A percentile compares a stretch with the other conserved stretches of the same genome.
Conservation (phyloP, 2,797 vertebrate genomes). For the Pantherophis vulpinus region DNA sequence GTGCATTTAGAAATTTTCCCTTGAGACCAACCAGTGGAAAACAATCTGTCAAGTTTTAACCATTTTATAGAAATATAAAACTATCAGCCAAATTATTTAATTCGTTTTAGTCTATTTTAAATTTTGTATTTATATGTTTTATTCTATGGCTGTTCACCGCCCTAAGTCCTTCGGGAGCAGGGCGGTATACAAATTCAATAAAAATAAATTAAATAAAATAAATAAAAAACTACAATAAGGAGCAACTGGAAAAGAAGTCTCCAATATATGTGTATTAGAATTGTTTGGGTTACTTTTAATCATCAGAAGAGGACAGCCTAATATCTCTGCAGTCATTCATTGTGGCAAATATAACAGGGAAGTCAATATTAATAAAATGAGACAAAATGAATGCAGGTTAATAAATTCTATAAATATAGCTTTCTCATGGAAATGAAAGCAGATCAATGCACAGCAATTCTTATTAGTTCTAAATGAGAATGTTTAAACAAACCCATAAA, state of each 20-base stretch:
- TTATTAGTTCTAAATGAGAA: conserved; percentile 50
- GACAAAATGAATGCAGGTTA: conserved; percentile 13
- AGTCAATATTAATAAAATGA: conserved; percentile 45
- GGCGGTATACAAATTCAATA: too few relatives aligned
- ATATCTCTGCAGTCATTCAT: conserved; percentile 13
- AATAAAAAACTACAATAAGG: background rate
- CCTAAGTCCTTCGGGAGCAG: too few relatives aligned
- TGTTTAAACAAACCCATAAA: conserved; percentile 40
- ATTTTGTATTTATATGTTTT: too few relatives aligned
- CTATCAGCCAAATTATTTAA: background rate
- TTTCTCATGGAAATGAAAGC: conserved; percentile 56
- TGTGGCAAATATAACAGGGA: conserved; percentile 31
- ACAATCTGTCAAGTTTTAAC: background rate
- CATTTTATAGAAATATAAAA: conserved; percentile 31
- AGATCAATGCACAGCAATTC: conserved; percentile 63
- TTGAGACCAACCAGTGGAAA: background rate
- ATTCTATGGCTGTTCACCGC: too few relatives aligned
- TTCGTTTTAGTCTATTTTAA: too few relatives aligned
- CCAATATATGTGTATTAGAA: background rate
- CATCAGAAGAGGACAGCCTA: conserved; percentile 7
- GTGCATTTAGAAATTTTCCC: background rate
- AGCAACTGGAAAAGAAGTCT: background rate
- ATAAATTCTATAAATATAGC: conserved; percentile 61
- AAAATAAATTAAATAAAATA: too few relatives aligned
- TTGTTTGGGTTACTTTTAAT: conserved; percentile 20